Percentiles rank a stretch among this genome's conserved stretches.
phyloP scores from a whole-genome alignment of 2,888 invertebrate genomes.

The Xanthostigma xanthostigma region DNA sequence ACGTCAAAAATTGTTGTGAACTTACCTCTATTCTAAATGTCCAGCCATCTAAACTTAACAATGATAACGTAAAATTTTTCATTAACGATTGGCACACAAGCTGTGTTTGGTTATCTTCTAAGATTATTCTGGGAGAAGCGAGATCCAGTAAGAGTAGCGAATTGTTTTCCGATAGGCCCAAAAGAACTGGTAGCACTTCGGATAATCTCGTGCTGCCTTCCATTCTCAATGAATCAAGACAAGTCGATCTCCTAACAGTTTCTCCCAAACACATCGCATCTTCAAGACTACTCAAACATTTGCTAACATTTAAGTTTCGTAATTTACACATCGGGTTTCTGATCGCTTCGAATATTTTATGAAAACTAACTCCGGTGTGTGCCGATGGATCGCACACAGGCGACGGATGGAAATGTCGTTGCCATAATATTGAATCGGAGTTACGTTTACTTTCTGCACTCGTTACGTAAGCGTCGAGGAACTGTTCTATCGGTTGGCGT shows the following conservation, averaged over 20 bases:
- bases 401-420: slow-evolving; percentile 33
- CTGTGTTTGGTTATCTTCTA: slow-evolving; percentile 35
- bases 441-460: slow-evolving; percentile 31
- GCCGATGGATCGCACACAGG: slow-evolving; percentile 31
- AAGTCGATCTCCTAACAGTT: slow-evolving; percentile 33
- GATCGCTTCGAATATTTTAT: slow-evolving; percentile 23
- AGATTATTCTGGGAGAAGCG: slow-evolving; percentile 33
- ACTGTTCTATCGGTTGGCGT: slow-evolving; percentile 29
- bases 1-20: too few relatives aligned
- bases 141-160: slow-evolving; percentile 37
- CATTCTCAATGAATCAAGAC: slow-evolving; percentile 35
- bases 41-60: slow-evolving; percentile 39
- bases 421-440: slow-evolving; percentile 37
- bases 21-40: slow-evolving; percentile 38
- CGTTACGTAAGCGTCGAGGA: slow-evolving; percentile 21
- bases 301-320: slow-evolving; percentile 37
- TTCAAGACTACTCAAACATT: slow-evolving; percentile 36
- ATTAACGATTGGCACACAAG: slow-evolving; percentile 31
- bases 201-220: slow-evolving; percentile 36
- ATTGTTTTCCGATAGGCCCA: slow-evolving; percentile 36
- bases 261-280: slow-evolving; percentile 39
- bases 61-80: slow-evolving; percentile 30
- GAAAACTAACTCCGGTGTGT: slow-evolving; percentile 17
- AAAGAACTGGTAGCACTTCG: slow-evolving; percentile 36
- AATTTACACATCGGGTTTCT: slow-evolving; percentile 34